Percentiles rank a stretch among this genome's conserved stretches.
phyloP scores from a whole-genome alignment of 1,140 invertebrate genomes.

The Diorhabda elongata region DNA sequence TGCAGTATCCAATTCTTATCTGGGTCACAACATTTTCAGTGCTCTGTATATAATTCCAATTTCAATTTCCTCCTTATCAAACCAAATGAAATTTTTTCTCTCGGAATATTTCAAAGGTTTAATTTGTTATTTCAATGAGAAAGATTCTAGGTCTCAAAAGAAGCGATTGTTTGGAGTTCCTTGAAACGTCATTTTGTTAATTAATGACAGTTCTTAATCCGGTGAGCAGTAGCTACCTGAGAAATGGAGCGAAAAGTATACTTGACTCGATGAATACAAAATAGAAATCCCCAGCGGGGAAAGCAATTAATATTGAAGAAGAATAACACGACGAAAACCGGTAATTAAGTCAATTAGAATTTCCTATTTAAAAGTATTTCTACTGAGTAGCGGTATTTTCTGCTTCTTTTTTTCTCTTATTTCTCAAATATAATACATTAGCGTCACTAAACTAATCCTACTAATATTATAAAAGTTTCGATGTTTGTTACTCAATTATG shows the following conservation, averaged over 20 bases:
- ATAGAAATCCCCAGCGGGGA: constrained; percentile 10
- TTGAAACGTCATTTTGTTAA: neutral
- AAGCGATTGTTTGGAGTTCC: constrained; percentile 1
- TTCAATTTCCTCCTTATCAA: no score
- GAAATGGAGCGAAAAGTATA: constrained; percentile 6
- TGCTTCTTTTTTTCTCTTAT: neutral
- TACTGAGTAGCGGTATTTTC: constrained; percentile 7
- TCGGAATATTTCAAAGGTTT: constrained; percentile 1
- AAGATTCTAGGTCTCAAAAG: neutral
- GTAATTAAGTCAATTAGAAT: constrained; percentile 19
- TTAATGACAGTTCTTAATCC: constrained; percentile 2
- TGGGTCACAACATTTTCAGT: no score
- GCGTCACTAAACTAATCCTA: no score
- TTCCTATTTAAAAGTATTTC: constrained; percentile 10
- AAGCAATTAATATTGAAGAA: constrained; percentile 16
- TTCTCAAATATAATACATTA: neutral
- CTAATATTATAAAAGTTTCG: no score
- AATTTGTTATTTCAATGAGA: constrained; percentile 1
- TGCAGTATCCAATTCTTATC: no score
- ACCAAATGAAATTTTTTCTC: neutral
- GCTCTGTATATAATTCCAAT: no score
- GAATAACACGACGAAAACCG: constrained; percentile 16
- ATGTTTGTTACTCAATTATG: no score
- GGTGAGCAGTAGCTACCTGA: constrained; percentile 11
- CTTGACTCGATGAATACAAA: neutral